phyloP scores from a whole-genome alignment of 1,140 invertebrate species.

The Eumaeus atala region DNA sequence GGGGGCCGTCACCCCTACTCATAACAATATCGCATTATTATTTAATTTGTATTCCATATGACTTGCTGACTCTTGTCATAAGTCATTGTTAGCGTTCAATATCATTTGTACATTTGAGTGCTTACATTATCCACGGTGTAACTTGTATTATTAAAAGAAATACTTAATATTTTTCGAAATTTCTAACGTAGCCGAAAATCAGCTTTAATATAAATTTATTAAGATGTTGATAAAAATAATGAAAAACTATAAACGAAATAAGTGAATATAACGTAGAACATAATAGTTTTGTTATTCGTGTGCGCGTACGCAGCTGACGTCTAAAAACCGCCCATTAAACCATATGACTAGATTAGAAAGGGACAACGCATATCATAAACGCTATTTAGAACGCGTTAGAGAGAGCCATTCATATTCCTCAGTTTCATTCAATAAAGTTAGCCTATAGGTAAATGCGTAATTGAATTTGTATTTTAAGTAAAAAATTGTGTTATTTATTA shows the following conservation, averaged over 20 bases:
- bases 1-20: conserved; percentile 35
- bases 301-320: conserved; percentile 29
- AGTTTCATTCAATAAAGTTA: neutral
- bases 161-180: no score
- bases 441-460: neutral
- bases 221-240: neutral
- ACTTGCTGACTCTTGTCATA: conserved; percentile 40
- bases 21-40: conserved; percentile 60
- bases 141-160: no score
- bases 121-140: neutral
- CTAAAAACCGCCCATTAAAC: conserved; percentile 54
- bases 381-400: conserved; percentile 25
- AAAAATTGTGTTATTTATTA: neutral
- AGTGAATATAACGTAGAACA: neutral
- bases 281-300: neutral
- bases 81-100: conserved; percentile 35
- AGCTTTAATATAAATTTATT: no score
- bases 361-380: conserved; percentile 29
- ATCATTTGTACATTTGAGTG: conserved; percentile 3
- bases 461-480: neutral
- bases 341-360: conserved; percentile 46
- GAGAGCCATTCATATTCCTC: conserved; percentile 24
- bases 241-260: neutral
- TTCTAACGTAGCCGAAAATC: no score
- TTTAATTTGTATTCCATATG: conserved; percentile 53